Evolutionary conservation across 2,797 vertebrate genomes (phyloP).

Genomic region (Onychomys leucogaster): DNA sequence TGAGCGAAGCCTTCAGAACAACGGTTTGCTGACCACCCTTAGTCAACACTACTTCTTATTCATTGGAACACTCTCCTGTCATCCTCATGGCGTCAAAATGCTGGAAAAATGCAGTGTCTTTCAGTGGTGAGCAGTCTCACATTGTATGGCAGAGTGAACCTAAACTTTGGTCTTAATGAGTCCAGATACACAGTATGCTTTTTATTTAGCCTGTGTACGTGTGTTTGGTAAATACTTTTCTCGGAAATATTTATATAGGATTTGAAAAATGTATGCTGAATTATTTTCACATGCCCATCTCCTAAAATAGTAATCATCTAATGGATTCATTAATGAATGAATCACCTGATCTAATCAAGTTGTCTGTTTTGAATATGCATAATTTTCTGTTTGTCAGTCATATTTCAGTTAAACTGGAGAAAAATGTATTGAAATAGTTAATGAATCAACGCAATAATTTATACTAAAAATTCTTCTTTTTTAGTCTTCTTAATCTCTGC

Average conservation of each 20-base stretch:
- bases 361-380: background rate
- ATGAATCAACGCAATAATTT: conserved; percentile 34
- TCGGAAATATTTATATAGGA: conserved; percentile 48
- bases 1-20: conserved; percentile 96
- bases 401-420: conserved; percentile 2
- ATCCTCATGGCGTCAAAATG: conserved; percentile 97
- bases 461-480: conserved; percentile 39
- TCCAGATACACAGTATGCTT: background rate
- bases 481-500: conserved; percentile 97
- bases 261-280: conserved; percentile 26
- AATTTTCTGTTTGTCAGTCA: background rate
- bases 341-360: background rate
- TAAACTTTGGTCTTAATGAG: conserved; percentile 49
- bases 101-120: conserved; percentile 99
- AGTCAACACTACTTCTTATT: conserved; percentile 99
- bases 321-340: background rate
- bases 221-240: conserved; percentile 34
- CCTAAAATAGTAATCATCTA: background rate
- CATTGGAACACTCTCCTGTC: conserved; percentile 96
- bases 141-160: background rate
- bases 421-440: conserved; percentile 18
- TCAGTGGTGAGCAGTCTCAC: conserved; percentile 93
- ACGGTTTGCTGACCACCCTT: conserved; percentile 96
- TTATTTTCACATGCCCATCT: background rate
- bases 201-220: conserved; percentile 21